A percentile compares a stretch with the other conserved stretches of the same genome.
These are phyloP conservation scores for Anguilla rostrata DNA, from an alignment of 2,113 vertebrate species.

Conservation along the genomic window DNA sequence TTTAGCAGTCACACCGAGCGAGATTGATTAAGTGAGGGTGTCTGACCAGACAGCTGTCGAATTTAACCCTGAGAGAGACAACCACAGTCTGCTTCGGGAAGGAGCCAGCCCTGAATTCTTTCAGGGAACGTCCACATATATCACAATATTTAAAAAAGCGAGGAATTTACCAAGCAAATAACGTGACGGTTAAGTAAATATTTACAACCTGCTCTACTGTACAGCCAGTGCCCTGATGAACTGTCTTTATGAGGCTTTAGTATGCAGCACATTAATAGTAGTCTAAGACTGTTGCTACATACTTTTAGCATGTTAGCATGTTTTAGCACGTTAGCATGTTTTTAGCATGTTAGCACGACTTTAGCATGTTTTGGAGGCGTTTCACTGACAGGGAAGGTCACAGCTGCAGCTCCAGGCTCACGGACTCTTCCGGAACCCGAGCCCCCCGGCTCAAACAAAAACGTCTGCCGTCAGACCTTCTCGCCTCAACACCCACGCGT, in stretches of 20 bases:
- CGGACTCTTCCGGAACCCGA: background rate
- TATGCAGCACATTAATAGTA: background rate
- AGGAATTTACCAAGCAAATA: background rate
- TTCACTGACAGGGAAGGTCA: background rate
- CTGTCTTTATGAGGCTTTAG: background rate
- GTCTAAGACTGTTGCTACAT: background rate
- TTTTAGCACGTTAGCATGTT: background rate
- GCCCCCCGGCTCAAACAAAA: background rate
- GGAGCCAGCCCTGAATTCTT: background rate
- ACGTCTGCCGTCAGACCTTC: background rate
- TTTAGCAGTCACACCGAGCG: too few species aligned
- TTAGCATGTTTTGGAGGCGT: background rate
- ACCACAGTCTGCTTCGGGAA: background rate
- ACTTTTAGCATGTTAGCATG: too few species aligned
- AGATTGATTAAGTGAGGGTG: too few species aligned
- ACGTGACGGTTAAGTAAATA: background rate
- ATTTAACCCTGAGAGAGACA: background rate
- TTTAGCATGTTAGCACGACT: background rate
- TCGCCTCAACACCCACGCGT: background rate
- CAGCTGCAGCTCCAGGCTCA: background rate
- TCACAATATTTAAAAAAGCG: background rate
- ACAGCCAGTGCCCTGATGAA: background rate
- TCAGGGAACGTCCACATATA: background rate
- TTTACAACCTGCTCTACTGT: background rate
- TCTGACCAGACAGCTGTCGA: too few species aligned